phyloP scores from a whole-genome alignment of 1,140 invertebrate species.

The Zaprionus capensis region DNA sequence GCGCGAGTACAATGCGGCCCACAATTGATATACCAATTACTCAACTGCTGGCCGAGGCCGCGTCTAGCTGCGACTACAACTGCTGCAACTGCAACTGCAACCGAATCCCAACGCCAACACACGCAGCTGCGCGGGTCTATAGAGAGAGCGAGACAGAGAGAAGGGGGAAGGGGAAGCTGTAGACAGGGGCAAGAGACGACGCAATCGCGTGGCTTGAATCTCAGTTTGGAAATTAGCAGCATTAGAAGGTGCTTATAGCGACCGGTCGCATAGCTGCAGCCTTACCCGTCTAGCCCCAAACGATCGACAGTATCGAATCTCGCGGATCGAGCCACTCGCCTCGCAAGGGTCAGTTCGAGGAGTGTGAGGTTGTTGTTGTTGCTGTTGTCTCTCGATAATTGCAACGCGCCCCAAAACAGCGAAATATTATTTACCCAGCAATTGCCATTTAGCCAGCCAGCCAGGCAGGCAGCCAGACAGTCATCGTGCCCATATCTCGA shows the following conservation, averaged over 20 bases:
- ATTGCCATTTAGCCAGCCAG: constrained; percentile 56
- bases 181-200: neutral
- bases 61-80: neutral
- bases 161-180: neutral
- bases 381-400: constrained; percentile 35
- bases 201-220: constrained; percentile 57
- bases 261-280: constrained; percentile 28
- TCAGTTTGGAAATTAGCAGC: constrained; percentile 69
- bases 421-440: constrained; percentile 62
- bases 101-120: constrained; percentile 53
- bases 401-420: constrained; percentile 14
- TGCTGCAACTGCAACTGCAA: constrained; percentile 8
- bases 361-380: constrained; percentile 48
- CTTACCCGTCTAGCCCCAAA: constrained; percentile 9
- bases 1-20: constrained; percentile 40
- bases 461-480: neutral
- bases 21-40: constrained; percentile 81
- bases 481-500: constrained; percentile 56
- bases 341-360: constrained; percentile 63
- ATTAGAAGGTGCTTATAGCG: constrained; percentile 66
- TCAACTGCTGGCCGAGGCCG: constrained; percentile 33
- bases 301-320: constrained; percentile 38
- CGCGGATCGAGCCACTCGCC: constrained; percentile 5
- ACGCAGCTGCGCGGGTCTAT: constrained; percentile 47
- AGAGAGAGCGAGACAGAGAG: too few species aligned